Percentiles rank a stretch among this genome's conserved stretches.
Conservation (phyloP, 2,888 invertebrate species). For the Bruchidius siliquastri region DNA sequence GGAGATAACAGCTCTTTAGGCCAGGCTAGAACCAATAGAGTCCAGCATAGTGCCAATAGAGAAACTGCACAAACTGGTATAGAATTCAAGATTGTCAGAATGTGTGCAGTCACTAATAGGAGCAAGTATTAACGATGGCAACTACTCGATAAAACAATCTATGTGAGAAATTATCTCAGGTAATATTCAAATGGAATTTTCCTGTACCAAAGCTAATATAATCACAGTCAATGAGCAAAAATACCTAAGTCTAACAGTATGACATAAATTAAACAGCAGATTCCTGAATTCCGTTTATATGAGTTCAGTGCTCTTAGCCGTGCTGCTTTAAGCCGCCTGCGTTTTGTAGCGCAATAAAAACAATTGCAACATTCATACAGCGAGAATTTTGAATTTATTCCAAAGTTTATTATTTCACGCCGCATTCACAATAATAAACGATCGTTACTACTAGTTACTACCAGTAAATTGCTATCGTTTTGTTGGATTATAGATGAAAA, state of each 20-base stretch:
- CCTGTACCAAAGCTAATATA: background rate
- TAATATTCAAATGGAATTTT: background rate
- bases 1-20: no score
- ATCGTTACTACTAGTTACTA: background rate
- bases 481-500: background rate
- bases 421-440: background rate
- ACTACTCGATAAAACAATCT: no score
- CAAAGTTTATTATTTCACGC: background rate
- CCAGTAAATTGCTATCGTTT: background rate
- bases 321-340: background rate
- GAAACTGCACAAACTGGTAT: no score
- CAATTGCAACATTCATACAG: background rate
- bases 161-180: background rate
- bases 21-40: no score
- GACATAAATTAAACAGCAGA: background rate
- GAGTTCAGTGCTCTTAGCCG: background rate
- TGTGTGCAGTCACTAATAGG: no score
- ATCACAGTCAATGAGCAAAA: background rate
- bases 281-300: background rate
- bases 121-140: no score
- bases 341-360: background rate
- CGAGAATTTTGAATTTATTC: background rate
- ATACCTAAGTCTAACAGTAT: background rate
- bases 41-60: no score
- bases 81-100: no score